Evolutionary conservation across 1,140 invertebrate species (phyloP).

Genomic region (Brachionus calyciflorus): DNA sequence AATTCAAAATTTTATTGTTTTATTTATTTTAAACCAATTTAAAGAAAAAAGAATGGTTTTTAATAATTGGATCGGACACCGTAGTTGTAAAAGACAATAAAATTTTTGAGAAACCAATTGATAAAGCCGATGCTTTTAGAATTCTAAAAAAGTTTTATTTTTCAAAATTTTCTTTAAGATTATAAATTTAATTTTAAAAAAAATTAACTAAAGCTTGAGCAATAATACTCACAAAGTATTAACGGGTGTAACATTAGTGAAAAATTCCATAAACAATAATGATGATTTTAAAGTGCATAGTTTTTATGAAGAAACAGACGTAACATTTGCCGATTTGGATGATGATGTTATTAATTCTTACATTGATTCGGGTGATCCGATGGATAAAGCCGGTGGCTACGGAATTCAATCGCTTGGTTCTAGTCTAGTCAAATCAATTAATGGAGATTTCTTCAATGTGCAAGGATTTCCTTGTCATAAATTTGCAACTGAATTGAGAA

Average conservation of each 20-base stretch:
- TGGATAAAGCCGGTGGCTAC: slow-evolving; percentile 90
- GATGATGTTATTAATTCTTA: slow-evolving; percentile 76
- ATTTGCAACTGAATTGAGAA: slow-evolving; percentile 34
- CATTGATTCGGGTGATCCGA: slow-evolving; percentile 78
- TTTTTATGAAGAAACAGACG: slow-evolving; percentile 77
- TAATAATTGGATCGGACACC: slow-evolving; percentile 44
- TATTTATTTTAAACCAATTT: too few species aligned
- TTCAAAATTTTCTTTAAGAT: neutral
- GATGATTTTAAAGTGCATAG: slow-evolving; percentile 59
- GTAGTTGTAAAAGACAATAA: neutral
- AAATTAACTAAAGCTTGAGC: neutral
- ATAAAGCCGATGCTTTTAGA: slow-evolving; percentile 18
- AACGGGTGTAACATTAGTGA: slow-evolving; percentile 26
- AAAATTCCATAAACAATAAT: neutral
- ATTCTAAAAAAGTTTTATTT: slow-evolving; percentile 1
- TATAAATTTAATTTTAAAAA: neutral
- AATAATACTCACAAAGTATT: slow-evolving; percentile 9
- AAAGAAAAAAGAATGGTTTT: slow-evolving; percentile 33
- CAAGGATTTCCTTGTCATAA: slow-evolving; percentile 74
- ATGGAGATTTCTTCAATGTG: slow-evolving; percentile 88
- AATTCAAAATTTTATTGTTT: neutral
- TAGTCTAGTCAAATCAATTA: slow-evolving; percentile 76
- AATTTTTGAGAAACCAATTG: slow-evolving; percentile 33
- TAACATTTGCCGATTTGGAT: slow-evolving; percentile 74
- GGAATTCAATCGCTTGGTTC: slow-evolving; percentile 85